Percentiles rank a stretch among this genome's conserved stretches.
Evolutionary conservation across 2,888 invertebrate species (phyloP).

Genomic region (Hyposoter didymator): DNA sequence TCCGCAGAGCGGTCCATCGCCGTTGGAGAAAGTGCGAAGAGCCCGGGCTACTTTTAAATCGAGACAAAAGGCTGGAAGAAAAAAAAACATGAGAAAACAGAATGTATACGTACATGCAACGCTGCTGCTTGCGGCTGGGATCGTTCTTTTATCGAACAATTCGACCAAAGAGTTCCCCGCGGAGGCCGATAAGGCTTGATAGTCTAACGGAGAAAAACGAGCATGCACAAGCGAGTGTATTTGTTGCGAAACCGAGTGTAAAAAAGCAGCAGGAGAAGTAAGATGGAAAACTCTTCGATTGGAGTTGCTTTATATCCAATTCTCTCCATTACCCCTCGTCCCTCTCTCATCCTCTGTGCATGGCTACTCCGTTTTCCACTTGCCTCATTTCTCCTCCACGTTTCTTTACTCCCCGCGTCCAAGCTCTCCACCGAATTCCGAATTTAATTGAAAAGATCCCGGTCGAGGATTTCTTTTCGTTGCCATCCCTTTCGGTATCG

Average conservation of each 20-base stretch:
- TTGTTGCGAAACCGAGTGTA: conserved; percentile 36
- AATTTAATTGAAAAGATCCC: conserved; percentile 79
- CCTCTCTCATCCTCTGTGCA: conserved; percentile 40
- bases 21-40: conserved; percentile 70
- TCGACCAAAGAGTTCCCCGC: conserved; percentile 80
- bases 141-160: conserved; percentile 81
- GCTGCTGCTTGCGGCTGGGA: conserved; percentile 69
- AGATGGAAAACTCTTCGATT: conserved; percentile 52
- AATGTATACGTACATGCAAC: conserved; percentile 64
- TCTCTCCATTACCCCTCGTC: conserved; percentile 43
- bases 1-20: conserved; percentile 71
- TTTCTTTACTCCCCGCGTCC: conserved; percentile 29
- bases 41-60: conserved; percentile 75
- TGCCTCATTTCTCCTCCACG: conserved; percentile 48
- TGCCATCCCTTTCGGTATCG: neutral
- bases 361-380: conserved; percentile 37
- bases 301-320: conserved; percentile 61
- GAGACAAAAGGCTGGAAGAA: conserved; percentile 69
- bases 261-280: conserved; percentile 40
- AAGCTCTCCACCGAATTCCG: conserved; percentile 69
- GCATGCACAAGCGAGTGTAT: conserved; percentile 28
- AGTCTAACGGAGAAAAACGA: conserved; percentile 71
- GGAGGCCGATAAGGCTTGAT: conserved; percentile 79
- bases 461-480: conserved; percentile 34
- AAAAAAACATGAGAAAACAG: neutral